These are phyloP conservation scores for Gallinago solitaria DNA, from an alignment of 2,797 vertebrate genomes.

Conservation along the genomic window DNA sequence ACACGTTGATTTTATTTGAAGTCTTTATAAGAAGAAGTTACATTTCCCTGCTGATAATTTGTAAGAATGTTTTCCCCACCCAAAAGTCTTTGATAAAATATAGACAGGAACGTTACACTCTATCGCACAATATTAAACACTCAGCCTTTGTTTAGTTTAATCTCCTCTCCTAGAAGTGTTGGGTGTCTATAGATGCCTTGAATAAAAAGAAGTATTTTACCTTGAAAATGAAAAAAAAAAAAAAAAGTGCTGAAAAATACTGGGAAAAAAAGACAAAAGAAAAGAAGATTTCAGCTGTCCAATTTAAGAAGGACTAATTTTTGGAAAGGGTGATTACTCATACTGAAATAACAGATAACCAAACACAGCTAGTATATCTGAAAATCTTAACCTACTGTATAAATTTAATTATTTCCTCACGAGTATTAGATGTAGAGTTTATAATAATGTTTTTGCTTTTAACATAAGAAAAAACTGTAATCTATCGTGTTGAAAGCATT, in stretches of 20 bases:
- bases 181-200: neutral
- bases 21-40: neutral
- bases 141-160: neutral
- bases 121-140: neutral
- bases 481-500: neutral
- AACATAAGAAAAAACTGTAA: neutral
- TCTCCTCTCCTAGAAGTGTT: neutral
- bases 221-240: neutral
- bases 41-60: neutral
- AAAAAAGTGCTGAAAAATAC: neutral
- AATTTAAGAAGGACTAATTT: neutral
- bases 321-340: neutral
- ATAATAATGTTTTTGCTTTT: neutral
- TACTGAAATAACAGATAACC: neutral
- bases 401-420: neutral
- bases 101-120: neutral
- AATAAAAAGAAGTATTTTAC: neutral
- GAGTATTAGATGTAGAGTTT: neutral
- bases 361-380: neutral
- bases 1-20: neutral
- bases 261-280: accelerated
- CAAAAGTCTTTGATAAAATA: neutral
- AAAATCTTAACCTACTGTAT: neutral
- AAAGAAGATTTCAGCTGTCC: neutral
- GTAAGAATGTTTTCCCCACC: neutral